Evolutionary conservation across 1,140 invertebrate species (phyloP), one percentile per base, ranked within the genome.

Genomic region (Drosophila arizonae): DNA sequence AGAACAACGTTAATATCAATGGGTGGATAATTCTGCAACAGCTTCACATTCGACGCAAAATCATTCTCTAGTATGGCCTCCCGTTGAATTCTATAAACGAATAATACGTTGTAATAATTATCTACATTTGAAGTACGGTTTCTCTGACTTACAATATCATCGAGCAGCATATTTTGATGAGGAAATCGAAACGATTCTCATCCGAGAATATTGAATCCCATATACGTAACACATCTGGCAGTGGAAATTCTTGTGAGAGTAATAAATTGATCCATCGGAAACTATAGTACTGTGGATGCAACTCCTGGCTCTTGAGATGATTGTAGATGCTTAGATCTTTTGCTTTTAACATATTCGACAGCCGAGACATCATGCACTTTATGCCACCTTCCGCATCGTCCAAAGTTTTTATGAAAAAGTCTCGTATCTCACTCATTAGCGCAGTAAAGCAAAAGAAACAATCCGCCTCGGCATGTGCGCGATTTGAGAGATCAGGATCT

Each of bases 401-500:
- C 68, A 99, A 92, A 0, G 96, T 97, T 90, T 97, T 97, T 68
- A 99, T 99, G 91, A 99, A 99, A 90, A 99, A 99, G 92, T 99
- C 98, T 41, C 98, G 93, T 52, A 99, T 99, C 92, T 99, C 98
- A 1, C 95, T 95, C 98, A 99, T 99, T 24, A 99, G 92, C 91
- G 98, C 97, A 2, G 98, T 99, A 87, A 99, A 99, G 88, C 98
- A 98, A 91, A 98, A 99, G 92, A 99, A 99, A 63, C 97, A 96
- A 91, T 99, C 99, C 0, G 98, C 97, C 92, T 99, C 99, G 0
- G 98, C 98, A 91, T 97, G 94, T 91, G 96, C 98, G 94, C 96
- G 94, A 93, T 95, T 97, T 61, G 95, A 93, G n/a, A 93, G 80
- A 92, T 97, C 94, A 4, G 96, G 94, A 94, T 99, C 97, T 46